Base-by-base conservation (phyloP, 2,113 vertebrate species). In the Mixornis gularis region DNA sequence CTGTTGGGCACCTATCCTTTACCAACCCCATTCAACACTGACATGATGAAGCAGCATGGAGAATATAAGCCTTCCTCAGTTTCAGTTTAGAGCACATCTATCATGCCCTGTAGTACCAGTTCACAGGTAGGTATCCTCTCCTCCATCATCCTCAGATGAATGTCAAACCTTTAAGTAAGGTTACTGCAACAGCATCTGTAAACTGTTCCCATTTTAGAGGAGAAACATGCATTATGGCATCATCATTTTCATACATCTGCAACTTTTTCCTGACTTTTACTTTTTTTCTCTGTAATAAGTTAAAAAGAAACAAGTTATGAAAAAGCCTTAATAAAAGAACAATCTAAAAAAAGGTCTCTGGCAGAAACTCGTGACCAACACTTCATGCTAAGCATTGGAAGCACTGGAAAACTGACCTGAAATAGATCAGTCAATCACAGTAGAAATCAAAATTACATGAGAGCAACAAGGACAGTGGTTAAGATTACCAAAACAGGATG, bases 21-120 rank as follows among this genome's bases (percentile, higher is more conserved):
- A 76, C 5, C 36, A 81, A 7, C 2, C 4, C 4, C 34, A 36
- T 38, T 32, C 44, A 89, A 68, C 19, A 82, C 5, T 3, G 3
- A 5, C 6, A 3, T 0, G 0, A 36, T 7, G 1, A 20, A 80
- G 17, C 27, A 78, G 40, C 74, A 79, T 2, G 4, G 26, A 69
- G 41, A 71, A 58, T 13, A 55, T 6, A 79, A 60, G 2, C 44
- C 20, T 19, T 8, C 38, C 6, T 24, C 8, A 66, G 22, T 25
- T 70, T 52, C 30, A 17, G 10, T 18, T 56, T 13, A 77, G 30
- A 48, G 72, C 26, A 64, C 14, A 24, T 20, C 34, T 44, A 4
- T 6, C 2, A 0, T 38, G 46, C 9, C 30, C 60, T 77, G n/a
- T 60, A 69, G 36, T 17, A 36, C 59, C 25, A 77, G n/a, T 6